Percentiles rank a stretch among this genome's conserved stretches.
phyloP scores from a whole-genome alignment of 2,888 invertebrate species.

The Therioaphis trifolii region DNA sequence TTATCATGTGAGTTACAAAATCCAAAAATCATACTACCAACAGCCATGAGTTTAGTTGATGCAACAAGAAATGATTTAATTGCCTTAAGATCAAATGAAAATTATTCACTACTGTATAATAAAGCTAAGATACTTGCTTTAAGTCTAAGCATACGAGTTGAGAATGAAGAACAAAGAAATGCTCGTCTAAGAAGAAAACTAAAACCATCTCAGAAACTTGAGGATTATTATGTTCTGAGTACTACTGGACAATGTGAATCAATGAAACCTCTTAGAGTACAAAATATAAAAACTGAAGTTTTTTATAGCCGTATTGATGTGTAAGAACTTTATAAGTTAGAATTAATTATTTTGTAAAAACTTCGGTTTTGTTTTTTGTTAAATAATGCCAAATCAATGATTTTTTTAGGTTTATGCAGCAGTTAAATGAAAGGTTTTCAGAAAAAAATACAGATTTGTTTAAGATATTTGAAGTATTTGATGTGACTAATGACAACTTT shows the following conservation, averaged over 20 bases:
- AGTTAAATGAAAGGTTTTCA: too few species aligned
- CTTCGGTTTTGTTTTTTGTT: too few species aligned
- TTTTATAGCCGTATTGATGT: background rate
- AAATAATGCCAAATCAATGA: too few species aligned
- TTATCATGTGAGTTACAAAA: constrained; percentile 24
- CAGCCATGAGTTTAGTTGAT: constrained; percentile 12
- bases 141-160: background rate
- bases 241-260: constrained; percentile 7
- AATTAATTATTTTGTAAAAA: too few species aligned
- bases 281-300: constrained; percentile 14
- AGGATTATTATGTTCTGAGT: constrained; percentile 9
- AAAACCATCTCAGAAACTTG: constrained; percentile 22
- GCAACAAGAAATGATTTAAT: constrained; percentile 16
- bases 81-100: constrained; percentile 5
- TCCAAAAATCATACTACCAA: background rate
- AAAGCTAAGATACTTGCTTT: constrained; percentile 6
- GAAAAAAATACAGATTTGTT: too few species aligned
- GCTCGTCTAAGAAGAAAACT: constrained; percentile 16
- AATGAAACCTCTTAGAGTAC: constrained; percentile 12
- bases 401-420: too few species aligned
- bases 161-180: constrained; percentile 11
- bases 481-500: too few species aligned
- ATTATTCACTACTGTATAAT: constrained; percentile 13
- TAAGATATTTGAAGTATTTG: too few species aligned
- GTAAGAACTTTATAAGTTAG: background rate